Evolutionary conservation across 2,888 invertebrate genomes (phyloP), one percentile per base, ranked within the genome.

Genomic region (Plebejus argus): DNA sequence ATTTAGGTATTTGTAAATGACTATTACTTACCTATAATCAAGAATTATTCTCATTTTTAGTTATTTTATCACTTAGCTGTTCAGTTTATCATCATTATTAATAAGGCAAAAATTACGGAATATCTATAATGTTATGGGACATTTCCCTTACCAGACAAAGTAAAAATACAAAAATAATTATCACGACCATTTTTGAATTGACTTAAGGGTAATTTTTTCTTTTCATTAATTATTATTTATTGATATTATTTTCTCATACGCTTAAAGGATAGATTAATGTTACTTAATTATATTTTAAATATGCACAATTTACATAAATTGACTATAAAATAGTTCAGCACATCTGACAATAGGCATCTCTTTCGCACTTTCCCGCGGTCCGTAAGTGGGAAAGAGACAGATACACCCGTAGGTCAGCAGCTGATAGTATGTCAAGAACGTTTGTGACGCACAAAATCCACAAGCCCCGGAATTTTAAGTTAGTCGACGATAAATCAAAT

Each of bases 391-490:
- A 76, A 78, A 74, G 77, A 77, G 76, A 74, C 20, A 66, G 70
- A 58, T 45, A 72, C 76, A 66, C 75, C 70, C 39, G 71, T 77
- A 76, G 79, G 76, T 79, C 80, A 80, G 78, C 80, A 80, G 78
- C 76, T 79, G 79, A 66, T 80, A 79, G 76, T 79, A 79, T 82
- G 82, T 85, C 84, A 85, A 85, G 85, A 82, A 70, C 84, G 80
- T 66, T 76, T 76, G 76, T 86, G 85, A 86, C 85, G 85, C 83
- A 86, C 81, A 71, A 76, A 58, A 70, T 70, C 39, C 45, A 74
- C 74, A 49, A 72, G 20, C n/a, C 28, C 66, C 66, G 66, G 66
- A 33, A 49, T 74, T 74, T 53, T 20, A 28, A 53, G 53, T 49
- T 18, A 45, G 20, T 74, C 12, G 45, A 28, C 23, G 20, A 53